Evolutionary conservation across 2,888 invertebrate genomes (phyloP), one percentile per base, ranked within the genome.

Genomic region (Tenthredo livida): DNA sequence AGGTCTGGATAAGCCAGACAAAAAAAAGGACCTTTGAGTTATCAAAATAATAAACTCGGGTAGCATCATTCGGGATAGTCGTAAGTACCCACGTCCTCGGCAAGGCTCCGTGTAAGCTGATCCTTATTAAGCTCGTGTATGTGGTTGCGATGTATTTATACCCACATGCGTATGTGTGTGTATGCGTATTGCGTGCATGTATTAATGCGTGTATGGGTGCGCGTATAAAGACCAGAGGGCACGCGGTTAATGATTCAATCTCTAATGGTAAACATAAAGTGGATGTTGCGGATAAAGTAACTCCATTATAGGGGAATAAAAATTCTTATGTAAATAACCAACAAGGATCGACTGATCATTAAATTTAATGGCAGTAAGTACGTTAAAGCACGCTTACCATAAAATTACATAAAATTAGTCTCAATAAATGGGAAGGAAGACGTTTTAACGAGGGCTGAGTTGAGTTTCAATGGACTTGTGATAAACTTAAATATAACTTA

Each of bases 171-270:
- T 37, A 7, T 15, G 3, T 12, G 43, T 43, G 25, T 50, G 3
- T 50, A 25, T 61, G 25, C 61, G 61, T 61, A 61, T 25, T 47
- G 15, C n/a, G n/a, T 7, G 33, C 4, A 33, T 33, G 33, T 33
- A 33, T 33, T 3, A 33, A 33, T 33, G n/a, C 2, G 33, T 58
- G 21, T 72, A 40, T 9, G 40, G 6, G 15, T 4, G 12, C 7
- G 4, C 5, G 40, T 72, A 40, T 25, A 58, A 15, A 58, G 54
- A n/a, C 29, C 78, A 47, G 7, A 65, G 50, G 43, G n/a, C 40
- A 10, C 33, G n/a, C 43, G 78, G 47, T 78, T 82, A 82, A 82
- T 65, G 82, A 65, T 82, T 82, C 82, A 82, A 82, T 82, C 82
- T 43, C 65, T 82, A 82, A 82, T 82, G 82, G 65, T 65, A 40